Conservation (phyloP, 2,797 vertebrate genomes). For the Sus cebifrons region DNA sequence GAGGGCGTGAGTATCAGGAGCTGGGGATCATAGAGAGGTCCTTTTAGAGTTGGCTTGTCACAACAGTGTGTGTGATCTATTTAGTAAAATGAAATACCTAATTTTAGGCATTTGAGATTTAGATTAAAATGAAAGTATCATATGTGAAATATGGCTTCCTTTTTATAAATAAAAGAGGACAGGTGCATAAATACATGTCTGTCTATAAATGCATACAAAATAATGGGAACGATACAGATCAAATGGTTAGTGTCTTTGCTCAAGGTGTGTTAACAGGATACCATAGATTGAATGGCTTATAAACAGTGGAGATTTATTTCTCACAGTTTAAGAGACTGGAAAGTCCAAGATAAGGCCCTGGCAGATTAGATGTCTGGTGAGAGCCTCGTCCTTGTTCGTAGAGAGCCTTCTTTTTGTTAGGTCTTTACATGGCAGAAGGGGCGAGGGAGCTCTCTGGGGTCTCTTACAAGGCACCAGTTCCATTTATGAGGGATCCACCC, state of each 20-base stretch:
- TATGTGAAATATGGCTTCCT: background rate
- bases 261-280: background rate
- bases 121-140: background rate
- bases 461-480: background rate
- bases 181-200: background rate
- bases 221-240: background rate
- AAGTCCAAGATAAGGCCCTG: background rate
- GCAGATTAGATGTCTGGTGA: background rate
- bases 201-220: background rate
- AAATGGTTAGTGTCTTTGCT: background rate
- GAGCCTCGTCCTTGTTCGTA: background rate
- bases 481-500: background rate
- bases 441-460: background rate
- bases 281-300: background rate
- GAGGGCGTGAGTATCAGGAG: background rate
- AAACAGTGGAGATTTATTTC: background rate
- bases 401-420: background rate
- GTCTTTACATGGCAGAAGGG: background rate
- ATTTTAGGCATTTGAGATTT: background rate
- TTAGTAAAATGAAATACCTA: conserved; percentile 38
- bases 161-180: conserved; percentile 25
- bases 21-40: background rate
- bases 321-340: background rate
- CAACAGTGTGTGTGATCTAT: background rate
- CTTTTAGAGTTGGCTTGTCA: background rate